Evolutionary conservation across 1,140 invertebrate species (phyloP).

Genomic region (Meloidogyne floridensis): DNA sequence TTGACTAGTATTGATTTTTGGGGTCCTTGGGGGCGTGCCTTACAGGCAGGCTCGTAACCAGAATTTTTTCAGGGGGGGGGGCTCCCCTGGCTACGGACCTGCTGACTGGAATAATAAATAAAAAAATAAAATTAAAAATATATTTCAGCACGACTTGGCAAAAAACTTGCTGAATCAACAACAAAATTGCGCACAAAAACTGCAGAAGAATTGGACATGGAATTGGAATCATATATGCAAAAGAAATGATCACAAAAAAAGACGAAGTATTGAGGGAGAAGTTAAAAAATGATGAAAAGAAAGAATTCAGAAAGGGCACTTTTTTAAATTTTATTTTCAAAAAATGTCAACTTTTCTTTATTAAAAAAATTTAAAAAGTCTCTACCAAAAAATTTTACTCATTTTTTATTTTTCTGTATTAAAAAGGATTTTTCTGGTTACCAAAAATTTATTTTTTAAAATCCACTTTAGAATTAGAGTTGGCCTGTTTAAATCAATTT

Average conservation of each 20-base stretch:
- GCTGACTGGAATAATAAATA: too few relatives aligned
- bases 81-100: too few relatives aligned
- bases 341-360: background rate
- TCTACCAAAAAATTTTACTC: background rate
- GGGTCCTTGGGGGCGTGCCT: too few relatives aligned
- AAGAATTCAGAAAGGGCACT: background rate
- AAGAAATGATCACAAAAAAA: constrained; percentile 17
- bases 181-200: constrained; percentile 32
- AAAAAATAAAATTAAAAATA: background rate
- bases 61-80: too few relatives aligned
- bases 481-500: too few relatives aligned
- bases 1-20: background rate
- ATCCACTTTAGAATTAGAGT: too few relatives aligned
- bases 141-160: background rate
- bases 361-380: background rate
- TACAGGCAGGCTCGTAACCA: too few relatives aligned
- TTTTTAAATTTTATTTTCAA: background rate
- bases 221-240: constrained; percentile 41
- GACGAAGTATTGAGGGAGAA: background rate
- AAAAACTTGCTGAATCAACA: background rate
- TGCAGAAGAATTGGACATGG: constrained; percentile 43
- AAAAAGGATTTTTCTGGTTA: too few relatives aligned
- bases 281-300: background rate
- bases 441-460: too few relatives aligned
- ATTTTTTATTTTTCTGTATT: constrained; percentile 3